Percentiles rank a stretch among this genome's conserved stretches.
phyloP scores from a whole-genome alignment of 2,113 vertebrate genomes.

The Hyla sarda region DNA sequence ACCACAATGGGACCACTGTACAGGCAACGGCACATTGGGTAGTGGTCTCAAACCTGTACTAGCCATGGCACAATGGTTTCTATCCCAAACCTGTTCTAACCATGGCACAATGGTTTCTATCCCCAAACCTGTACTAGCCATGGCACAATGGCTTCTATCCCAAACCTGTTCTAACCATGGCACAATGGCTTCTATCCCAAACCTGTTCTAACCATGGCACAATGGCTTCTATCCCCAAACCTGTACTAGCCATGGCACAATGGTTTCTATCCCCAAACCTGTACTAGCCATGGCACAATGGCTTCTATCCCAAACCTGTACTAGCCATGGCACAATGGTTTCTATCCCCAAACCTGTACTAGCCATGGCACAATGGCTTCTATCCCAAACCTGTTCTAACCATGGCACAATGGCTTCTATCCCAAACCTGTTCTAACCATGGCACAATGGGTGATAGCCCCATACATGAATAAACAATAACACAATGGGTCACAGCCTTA shows the following conservation, averaged over 20 bases:
- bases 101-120: not conserved
- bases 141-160: not conserved
- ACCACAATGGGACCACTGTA: not conserved
- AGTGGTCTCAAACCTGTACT: not conserved
- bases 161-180: not conserved
- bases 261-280: not conserved
- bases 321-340: not conserved
- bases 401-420: too few species aligned
- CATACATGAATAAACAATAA: not conserved
- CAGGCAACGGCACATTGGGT: not conserved
- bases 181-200: not conserved
- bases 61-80: not conserved
- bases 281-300: not conserved
- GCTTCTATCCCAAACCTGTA: not conserved
- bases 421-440: not conserved
- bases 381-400: not conserved
- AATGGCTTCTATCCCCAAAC: not conserved
- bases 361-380: not conserved
- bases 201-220: not conserved
- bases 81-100: not conserved
- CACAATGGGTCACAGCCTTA: not conserved
- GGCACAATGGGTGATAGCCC: not conserved
- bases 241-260: not conserved
- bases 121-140: not conserved
- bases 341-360: not conserved